Evolutionary conservation across 2,797 vertebrate species (phyloP).

Genomic region (Crenuchus spilurus): DNA sequence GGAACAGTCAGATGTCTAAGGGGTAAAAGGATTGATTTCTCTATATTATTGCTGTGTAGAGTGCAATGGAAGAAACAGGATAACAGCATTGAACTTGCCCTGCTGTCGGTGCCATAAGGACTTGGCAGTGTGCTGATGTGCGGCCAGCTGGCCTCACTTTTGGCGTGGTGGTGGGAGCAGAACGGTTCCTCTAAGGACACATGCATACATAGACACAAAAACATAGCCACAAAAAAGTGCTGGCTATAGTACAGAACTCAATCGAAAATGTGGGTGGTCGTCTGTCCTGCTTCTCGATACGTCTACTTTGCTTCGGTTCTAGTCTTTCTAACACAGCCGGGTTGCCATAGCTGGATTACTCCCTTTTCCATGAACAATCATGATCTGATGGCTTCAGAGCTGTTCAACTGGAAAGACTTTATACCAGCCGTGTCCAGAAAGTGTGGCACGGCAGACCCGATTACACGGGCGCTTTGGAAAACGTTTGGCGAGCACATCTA

Average conservation of each 20-base stretch:
- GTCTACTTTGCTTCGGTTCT: conserved; percentile 27
- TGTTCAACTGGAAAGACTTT: conserved; percentile 44
- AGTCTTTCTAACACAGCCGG: not conserved
- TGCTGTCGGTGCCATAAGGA: conserved; percentile 38
- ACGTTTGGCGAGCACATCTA: conserved; percentile 28
- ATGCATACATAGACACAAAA: conserved; percentile 24
- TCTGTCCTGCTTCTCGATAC: conserved; percentile 12
- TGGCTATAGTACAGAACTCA: conserved; percentile 5
- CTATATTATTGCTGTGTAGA: conserved; percentile 12
- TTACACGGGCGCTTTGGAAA: conserved; percentile 48
- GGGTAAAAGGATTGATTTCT: conserved; percentile 17
- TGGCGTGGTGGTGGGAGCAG: conserved; percentile 16
- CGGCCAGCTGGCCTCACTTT: conserved; percentile 47
- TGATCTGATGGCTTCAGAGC: conserved; percentile 34
- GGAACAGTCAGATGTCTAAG: conserved; percentile 21
- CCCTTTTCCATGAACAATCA: conserved; percentile 33
- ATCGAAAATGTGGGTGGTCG: conserved; percentile 45
- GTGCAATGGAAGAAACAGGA: conserved; percentile 30
- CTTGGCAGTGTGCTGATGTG: conserved; percentile 44
- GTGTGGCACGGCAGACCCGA: conserved; percentile 35
- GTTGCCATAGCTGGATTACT: conserved; percentile 19
- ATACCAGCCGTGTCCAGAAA: conserved; percentile 25
- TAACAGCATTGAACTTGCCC: conserved; percentile 40
- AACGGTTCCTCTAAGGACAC: conserved; percentile 19
- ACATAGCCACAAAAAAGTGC: conserved; percentile 7